These are phyloP conservation scores for Zaprionus taronus DNA, from an alignment of 1,140 invertebrate genomes.

Conservation along the genomic window DNA sequence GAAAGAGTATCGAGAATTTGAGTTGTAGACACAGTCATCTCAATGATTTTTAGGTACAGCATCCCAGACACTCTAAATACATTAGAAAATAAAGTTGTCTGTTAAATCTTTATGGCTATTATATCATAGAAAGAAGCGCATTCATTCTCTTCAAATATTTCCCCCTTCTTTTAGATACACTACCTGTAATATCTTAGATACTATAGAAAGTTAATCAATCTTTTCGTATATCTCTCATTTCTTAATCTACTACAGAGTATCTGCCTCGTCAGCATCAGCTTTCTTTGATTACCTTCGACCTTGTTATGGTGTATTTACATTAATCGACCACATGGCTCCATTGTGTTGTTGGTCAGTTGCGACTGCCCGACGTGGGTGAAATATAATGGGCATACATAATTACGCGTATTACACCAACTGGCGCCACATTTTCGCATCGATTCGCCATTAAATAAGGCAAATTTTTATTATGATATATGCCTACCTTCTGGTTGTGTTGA, in stretches of 20 bases:
- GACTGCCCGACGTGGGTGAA: background rate
- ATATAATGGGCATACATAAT: constrained; percentile 22
- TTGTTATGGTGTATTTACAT: constrained; percentile 19
- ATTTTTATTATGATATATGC: constrained; percentile 36
- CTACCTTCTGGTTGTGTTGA: constrained; percentile 22
- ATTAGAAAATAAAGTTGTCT: background rate
- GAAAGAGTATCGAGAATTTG: no score
- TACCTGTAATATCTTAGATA: background rate
- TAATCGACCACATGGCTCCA: constrained; percentile 41
- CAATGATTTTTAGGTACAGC: no score
- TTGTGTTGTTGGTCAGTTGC: constrained; percentile 1
- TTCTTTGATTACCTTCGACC: constrained; percentile 12
- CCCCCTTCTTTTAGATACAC: no score
- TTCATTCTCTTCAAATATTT: no score
- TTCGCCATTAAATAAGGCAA: constrained; percentile 1
- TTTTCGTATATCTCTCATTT: background rate
- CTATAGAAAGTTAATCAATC: background rate
- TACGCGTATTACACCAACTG: constrained; percentile 31
- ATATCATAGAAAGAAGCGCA: no score
- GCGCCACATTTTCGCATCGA: constrained; percentile 30
- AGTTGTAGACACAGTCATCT: no score
- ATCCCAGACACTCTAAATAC: background rate
- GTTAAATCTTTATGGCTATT: no score
- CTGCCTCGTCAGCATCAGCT: background rate
- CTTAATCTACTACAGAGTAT: background rate